Conservation (phyloP, 2,113 vertebrate species). For the Rallus limicola region DNA sequence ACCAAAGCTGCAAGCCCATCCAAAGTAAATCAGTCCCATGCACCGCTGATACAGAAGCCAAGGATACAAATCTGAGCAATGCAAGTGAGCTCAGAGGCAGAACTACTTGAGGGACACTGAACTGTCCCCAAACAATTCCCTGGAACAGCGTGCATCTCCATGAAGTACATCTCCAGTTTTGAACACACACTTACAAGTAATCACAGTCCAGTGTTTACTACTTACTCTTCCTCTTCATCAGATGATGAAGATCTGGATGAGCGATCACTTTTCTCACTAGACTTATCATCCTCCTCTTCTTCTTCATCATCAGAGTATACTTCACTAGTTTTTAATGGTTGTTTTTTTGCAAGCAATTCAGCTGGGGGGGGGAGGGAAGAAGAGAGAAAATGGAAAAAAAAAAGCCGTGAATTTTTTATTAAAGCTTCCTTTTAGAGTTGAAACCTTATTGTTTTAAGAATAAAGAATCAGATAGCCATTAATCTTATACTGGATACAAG, state of each 20-base stretch:
- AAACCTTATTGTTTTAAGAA: neutral
- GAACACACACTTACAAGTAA: neutral
- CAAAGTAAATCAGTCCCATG: neutral
- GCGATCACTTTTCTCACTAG: constrained; percentile 94
- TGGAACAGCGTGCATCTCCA: neutral
- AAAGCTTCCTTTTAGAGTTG: neutral
- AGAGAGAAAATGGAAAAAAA: neutral
- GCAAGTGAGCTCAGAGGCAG: neutral
- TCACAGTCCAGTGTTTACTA: neutral
- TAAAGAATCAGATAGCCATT: neutral
- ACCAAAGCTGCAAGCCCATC: neutral
- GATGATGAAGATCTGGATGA: constrained; percentile 94
- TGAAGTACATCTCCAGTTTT: neutral
- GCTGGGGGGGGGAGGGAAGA: constrained; percentile 74
- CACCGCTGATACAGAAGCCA: neutral
- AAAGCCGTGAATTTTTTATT: neutral
- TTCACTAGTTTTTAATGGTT: constrained; percentile 96
- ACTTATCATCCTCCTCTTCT: constrained; percentile 97
- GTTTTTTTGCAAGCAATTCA: constrained; percentile 93
- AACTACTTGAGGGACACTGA: neutral
- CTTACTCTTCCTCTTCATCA: constrained; percentile 95
- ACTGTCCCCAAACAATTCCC: neutral
- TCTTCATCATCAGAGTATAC: constrained; percentile 98
- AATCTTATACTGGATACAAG: neutral
- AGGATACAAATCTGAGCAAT: neutral